A percentile compares a stretch with the other conserved stretches of the same genome.
Conservation (phyloP, 2,113 vertebrate species). For the Murina feae region DNA sequence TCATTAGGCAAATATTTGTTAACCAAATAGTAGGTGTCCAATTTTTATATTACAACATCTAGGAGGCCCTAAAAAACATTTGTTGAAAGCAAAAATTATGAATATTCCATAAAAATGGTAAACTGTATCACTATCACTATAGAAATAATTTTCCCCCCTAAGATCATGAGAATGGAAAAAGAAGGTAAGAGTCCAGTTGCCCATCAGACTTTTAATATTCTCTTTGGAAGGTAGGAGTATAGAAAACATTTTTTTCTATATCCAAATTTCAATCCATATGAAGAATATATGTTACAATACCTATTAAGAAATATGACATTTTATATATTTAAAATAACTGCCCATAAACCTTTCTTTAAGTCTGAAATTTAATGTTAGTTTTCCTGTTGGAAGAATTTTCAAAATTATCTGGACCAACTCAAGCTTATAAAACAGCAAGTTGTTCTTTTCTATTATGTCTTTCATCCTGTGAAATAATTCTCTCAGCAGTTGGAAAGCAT, state of each 20-base stretch:
- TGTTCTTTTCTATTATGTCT: neutral
- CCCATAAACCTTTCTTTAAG: neutral
- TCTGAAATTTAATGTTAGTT: slow-evolving; percentile 7
- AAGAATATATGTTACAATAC: neutral
- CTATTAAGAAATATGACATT: neutral
- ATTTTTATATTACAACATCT: neutral
- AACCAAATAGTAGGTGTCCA: neutral
- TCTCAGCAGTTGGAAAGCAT: slow-evolving; percentile 16
- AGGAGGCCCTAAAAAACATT: neutral
- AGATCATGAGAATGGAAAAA: neutral
- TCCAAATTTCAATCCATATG: neutral
- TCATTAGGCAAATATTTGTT: neutral
- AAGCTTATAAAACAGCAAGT: neutral
- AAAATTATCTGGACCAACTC: slow-evolving; percentile 40
- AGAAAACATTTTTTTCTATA: neutral
- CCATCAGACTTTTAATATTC: neutral
- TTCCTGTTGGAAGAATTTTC: slow-evolving; percentile 27
- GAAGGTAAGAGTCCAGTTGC: neutral
- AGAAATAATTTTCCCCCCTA: neutral
- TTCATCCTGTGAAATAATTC: slow-evolving; percentile 44
- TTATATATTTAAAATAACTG: neutral
- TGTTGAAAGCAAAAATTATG: neutral
- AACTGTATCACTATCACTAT: neutral
- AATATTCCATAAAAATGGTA: neutral
- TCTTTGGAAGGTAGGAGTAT: neutral